phyloP scores from a whole-genome alignment of 2,888 invertebrate genomes.

The Tiphia femorata region DNA sequence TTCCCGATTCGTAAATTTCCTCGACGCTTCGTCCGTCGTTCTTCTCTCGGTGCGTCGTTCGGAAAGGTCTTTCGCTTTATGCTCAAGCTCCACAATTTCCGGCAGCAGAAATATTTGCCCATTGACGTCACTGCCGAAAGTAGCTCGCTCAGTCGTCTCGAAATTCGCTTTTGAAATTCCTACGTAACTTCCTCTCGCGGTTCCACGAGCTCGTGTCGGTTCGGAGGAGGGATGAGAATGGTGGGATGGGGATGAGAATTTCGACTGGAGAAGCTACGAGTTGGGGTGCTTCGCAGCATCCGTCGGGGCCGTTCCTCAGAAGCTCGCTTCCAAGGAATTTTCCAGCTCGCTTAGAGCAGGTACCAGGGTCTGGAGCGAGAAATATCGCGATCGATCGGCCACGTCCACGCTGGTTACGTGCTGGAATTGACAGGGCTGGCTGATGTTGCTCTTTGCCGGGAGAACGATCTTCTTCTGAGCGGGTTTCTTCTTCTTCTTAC shows the following conservation, averaged over 20 bases:
- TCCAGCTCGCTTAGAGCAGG: constrained; percentile 62
- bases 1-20: no score
- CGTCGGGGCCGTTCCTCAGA: constrained; percentile 44
- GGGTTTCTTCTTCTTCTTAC: constrained; percentile 74
- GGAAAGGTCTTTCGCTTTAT: no score
- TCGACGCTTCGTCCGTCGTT: no score
- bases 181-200: no score
- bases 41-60: no score
- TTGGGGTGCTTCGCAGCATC: constrained; percentile 14
- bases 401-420: constrained; percentile 84
- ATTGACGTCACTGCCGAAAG: no score
- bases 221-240: no score
- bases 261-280: constrained; percentile 18
- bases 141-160: no score
- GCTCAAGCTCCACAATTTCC: no score
- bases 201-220: no score
- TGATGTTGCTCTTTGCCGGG: constrained; percentile 85
- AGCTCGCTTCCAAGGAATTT: constrained; percentile 51
- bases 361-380: constrained; percentile 78
- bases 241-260: neutral
- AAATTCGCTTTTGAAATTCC: no score
- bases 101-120: no score
- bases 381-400: constrained; percentile 76
- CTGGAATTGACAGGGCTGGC: constrained; percentile 87
- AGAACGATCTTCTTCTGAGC: constrained; percentile 73